A percentile compares a stretch with the other conserved stretches of the same genome.
Conservation (phyloP, 2,797 vertebrate genomes). For the Alosa sapidissima region DNA sequence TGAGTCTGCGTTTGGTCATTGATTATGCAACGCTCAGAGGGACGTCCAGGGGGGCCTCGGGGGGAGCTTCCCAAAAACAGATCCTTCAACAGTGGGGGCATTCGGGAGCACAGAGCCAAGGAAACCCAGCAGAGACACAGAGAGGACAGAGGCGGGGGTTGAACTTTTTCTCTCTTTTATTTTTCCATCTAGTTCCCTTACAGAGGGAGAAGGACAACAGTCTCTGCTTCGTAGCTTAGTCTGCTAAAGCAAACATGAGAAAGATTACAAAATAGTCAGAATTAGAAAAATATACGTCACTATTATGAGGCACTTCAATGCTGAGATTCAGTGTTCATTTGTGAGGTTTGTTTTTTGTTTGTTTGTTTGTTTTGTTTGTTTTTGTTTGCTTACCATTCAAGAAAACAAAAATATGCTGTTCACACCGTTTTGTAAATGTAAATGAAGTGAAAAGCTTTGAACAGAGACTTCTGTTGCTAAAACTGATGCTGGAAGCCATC, state of each 20-base stretch:
- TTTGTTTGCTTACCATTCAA: constrained; percentile 64
- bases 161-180: not conserved
- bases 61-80: not conserved
- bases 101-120: not conserved
- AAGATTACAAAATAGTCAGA: constrained; percentile 62
- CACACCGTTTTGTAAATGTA: not conserved
- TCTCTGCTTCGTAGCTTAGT: constrained; percentile 3
- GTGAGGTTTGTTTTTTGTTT: constrained; percentile 64
- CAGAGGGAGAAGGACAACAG: constrained; percentile 20
- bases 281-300: constrained; percentile 76
- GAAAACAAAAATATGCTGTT: constrained; percentile 56
- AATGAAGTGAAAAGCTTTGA: not conserved
- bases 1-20: not conserved
- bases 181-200: constrained; percentile 1
- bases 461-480: not conserved
- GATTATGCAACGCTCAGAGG: not conserved
- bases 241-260: constrained; percentile 53
- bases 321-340: constrained; percentile 74
- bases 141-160: not conserved
- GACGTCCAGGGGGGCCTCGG: not conserved
- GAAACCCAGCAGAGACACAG: not conserved
- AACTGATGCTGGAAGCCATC: constrained; percentile 1
- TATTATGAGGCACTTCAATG: constrained; percentile 68
- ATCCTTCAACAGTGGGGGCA: not conserved
- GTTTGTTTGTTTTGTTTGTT: not conserved